Base-by-base conservation (phyloP, 2,113 vertebrate species). In the Zeus faber region DNA sequence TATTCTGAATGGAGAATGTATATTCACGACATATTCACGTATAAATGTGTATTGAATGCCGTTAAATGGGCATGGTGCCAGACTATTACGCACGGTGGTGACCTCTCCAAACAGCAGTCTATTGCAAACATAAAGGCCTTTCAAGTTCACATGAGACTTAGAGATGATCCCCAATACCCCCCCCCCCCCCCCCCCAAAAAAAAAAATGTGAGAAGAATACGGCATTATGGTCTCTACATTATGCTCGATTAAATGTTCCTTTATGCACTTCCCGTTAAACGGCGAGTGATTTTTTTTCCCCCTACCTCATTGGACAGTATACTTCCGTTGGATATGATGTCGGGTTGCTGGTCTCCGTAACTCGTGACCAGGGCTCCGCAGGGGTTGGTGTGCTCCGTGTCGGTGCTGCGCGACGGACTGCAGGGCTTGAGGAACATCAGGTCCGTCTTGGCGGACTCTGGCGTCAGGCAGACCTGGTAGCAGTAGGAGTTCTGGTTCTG, bases 341-440 rank as follows among this genome's bases (percentile, higher is more conserved):
- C 96, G 16, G 96, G 96, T 65, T 98, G 95, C 74, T 95, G 95
- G 90, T 99, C 96, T 17, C 92, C 85, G 80, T 95, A 99, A 25
- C 94, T 92, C 0, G 95, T 93, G 62, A 98, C 94, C 37, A 97
- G 91, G 69, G 95, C 95, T 67, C 94, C 95, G 51, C 96, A 96
- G 63, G 95, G 93, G 83, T 93, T 96, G 60, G 68, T 73, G 91
- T 95, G 95, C 73, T 98, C 95, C 20, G 92, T 81, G 76, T 98
- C 94, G 1, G 87, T 88, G 78, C 92, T 94, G 73, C 95, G 90
- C 41, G 95, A 91, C 11, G 95, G 93, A 76, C 95, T 98, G 79
- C 95, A 96, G 41, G 96, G 94, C 68, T 99, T 99, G 5, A 99
- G 92, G 88, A 99, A 99, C 95, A 99, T 96, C 85, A 99, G 86